Conservation (phyloP, 2,113 vertebrate species). For the Elanus axillaris region DNA sequence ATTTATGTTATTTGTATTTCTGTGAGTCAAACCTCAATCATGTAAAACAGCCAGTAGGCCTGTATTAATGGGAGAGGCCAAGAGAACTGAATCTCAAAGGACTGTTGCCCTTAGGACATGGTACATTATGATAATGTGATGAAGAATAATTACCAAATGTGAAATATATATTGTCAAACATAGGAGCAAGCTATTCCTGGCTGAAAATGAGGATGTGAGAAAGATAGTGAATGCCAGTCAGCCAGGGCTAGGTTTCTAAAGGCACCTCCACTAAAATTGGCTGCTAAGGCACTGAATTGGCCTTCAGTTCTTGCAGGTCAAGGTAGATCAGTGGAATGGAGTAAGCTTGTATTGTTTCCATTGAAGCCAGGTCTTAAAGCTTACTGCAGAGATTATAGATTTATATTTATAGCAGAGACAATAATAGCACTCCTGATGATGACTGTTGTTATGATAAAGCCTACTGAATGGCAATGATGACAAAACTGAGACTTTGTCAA, state of each 20-base stretch:
- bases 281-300: background rate
- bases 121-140: constrained; percentile 64
- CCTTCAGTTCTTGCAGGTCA: background rate
- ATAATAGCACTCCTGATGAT: background rate
- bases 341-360: background rate
- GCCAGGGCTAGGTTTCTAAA: background rate
- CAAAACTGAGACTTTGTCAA: background rate
- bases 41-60: constrained; percentile 56
- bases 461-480: background rate
- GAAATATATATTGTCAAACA: constrained; percentile 57
- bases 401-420: background rate
- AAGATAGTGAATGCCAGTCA: background rate
- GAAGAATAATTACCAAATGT: constrained; percentile 65
- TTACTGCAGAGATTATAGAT: background rate
- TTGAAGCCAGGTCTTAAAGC: background rate
- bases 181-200: constrained; percentile 12
- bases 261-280: background rate
- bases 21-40: constrained; percentile 52
- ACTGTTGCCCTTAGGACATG: constrained; percentile 51
- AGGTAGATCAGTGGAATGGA: background rate
- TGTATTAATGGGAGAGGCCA: constrained; percentile 63
- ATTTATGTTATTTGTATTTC: constrained; percentile 67
- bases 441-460: background rate
- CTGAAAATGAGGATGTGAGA: constrained; percentile 34
- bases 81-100: constrained; percentile 54